Evolutionary conservation across 2,113 vertebrate genomes (phyloP).

Genomic region (Charadrius vociferus): DNA sequence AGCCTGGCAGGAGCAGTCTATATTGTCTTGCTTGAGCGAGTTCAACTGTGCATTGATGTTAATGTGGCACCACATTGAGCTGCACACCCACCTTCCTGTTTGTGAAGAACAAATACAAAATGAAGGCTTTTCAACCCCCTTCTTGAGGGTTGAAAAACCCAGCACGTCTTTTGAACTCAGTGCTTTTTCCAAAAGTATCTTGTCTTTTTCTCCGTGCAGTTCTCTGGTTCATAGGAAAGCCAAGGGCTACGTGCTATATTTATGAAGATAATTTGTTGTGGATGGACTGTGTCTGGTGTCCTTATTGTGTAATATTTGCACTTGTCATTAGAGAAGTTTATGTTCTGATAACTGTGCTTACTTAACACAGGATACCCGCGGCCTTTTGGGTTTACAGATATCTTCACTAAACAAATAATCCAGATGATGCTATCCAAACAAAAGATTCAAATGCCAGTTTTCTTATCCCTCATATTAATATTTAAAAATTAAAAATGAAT

Average conservation of each 20-base stretch:
- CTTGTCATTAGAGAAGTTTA: conserved; percentile 29
- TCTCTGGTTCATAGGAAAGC: not conserved
- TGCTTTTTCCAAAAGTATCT: not conserved
- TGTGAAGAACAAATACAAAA: not conserved
- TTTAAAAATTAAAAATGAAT: conserved; percentile 6
- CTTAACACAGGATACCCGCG: not conserved
- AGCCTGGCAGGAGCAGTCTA: not conserved
- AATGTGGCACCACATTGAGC: not conserved
- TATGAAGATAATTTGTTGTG: not conserved
- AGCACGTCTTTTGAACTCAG: not conserved
- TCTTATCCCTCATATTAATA: conserved; percentile 23
- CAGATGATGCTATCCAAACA: conserved; percentile 32
- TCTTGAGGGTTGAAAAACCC: not conserved
- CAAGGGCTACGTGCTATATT: not conserved
- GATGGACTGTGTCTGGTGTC: not conserved
- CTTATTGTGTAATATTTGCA: conserved; percentile 24
- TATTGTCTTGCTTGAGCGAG: not conserved
- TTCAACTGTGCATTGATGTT: not conserved
- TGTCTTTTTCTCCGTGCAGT: not conserved
- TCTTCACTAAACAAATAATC: conserved; percentile 37
- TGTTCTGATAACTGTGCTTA: conserved; percentile 49
- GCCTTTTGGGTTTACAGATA: not conserved
- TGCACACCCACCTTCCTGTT: rapidly evolving
- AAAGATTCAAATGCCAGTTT: not conserved
- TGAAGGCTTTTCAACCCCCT: not conserved